These are phyloP conservation scores for Cossypha polioptera DNA, from an alignment of 2,797 vertebrate species.

Conservation along the genomic window DNA sequence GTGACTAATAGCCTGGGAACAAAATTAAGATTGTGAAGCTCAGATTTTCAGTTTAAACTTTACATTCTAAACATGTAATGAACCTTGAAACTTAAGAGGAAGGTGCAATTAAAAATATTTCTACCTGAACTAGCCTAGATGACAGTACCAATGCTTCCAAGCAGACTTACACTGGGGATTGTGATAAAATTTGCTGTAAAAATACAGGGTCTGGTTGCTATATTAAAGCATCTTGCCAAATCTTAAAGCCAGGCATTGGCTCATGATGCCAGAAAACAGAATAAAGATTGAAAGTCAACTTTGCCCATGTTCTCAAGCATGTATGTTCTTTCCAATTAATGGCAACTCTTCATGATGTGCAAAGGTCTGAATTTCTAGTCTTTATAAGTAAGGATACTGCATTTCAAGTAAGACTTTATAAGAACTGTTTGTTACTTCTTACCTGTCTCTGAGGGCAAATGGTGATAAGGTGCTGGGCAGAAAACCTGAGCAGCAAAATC, in stretches of 20 bases:
- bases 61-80: neutral
- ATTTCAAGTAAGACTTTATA: conserved; percentile 60
- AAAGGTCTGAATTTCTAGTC: neutral
- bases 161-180: neutral
- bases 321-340: neutral
- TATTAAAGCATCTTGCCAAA: neutral
- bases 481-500: conserved; percentile 97
- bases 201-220: neutral
- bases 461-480: conserved; percentile 92
- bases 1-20: conserved; percentile 1
- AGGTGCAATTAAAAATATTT: neutral
- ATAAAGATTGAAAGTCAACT: neutral
- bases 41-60: conserved; percentile 3
- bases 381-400: conserved; percentile 76
- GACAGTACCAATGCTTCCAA: neutral
- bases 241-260: neutral
- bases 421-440: conserved; percentile 51
- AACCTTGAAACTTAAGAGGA: neutral
- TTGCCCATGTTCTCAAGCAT: neutral
- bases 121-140: neutral
- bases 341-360: neutral
- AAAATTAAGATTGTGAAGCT: neutral
- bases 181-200: neutral
- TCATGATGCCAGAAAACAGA: neutral
- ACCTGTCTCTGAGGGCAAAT: conserved; percentile 90